phyloP scores from a whole-genome alignment of 2,888 invertebrate species.

The Margaritifera margaritifera region DNA sequence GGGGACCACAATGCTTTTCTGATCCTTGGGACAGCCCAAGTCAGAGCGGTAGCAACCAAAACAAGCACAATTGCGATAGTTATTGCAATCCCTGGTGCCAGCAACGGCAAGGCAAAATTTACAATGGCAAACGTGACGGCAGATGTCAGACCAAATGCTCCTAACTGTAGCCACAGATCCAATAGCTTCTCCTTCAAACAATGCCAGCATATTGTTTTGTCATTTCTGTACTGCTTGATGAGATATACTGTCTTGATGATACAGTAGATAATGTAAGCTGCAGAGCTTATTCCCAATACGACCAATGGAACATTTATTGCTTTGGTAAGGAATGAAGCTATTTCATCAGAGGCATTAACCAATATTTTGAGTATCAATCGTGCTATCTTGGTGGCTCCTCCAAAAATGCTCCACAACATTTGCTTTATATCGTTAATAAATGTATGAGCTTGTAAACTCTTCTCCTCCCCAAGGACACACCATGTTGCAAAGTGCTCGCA shows the following conservation, averaged over 20 bases:
- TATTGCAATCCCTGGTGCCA: slow-evolving; percentile 7
- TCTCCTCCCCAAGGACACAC: slow-evolving; percentile 15
- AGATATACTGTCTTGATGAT: slow-evolving; percentile 9
- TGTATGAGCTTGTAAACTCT: slow-evolving; percentile 12
- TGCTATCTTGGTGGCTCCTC: slow-evolving; percentile 3
- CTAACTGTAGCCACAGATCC: no score
- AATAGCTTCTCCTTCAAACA: no score
- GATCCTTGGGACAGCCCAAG: slow-evolving; percentile 7
- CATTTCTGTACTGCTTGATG: slow-evolving; percentile 6
- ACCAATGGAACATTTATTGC: slow-evolving; percentile 2
- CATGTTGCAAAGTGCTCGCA: slow-evolving; percentile 19
- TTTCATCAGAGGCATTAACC: slow-evolving; percentile 11
- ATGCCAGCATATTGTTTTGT: slow-evolving; percentile 5
- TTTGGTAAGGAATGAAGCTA: slow-evolving; percentile 2
- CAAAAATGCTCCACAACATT: not conserved
- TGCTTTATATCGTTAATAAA: not conserved
- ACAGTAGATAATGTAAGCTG: slow-evolving; percentile 12
- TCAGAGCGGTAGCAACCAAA: slow-evolving; percentile 3
- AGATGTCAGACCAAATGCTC: no score
- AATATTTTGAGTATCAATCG: slow-evolving; percentile 2
- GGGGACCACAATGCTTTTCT: slow-evolving; percentile 11
- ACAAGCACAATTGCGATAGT: slow-evolving; percentile 7
- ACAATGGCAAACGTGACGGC: no score
- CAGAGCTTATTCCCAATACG: slow-evolving; percentile 6
- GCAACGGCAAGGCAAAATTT: slow-evolving; percentile 4